Evolutionary conservation across 2,113 vertebrate species (phyloP).

Genomic region (Alaudala cheleensis): DNA sequence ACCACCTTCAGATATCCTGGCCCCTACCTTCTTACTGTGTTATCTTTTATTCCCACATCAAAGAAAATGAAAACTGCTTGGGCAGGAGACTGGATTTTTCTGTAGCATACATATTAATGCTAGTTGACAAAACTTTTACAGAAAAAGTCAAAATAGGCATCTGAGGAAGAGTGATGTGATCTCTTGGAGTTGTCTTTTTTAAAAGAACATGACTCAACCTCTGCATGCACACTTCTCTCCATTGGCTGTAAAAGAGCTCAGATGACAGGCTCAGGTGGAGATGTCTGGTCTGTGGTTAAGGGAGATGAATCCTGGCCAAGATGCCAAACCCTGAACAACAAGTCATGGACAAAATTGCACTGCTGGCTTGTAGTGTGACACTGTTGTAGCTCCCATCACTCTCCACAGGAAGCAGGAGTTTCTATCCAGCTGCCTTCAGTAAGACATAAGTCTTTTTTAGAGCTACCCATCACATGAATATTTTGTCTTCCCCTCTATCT

Average conservation of each 20-base stretch:
- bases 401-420: neutral
- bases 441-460: neutral
- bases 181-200: neutral
- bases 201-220: neutral
- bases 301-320: neutral
- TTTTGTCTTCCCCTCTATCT: neutral
- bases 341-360: neutral
- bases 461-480: neutral
- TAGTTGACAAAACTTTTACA: neutral
- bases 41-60: neutral
- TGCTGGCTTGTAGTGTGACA: fast-evolving
- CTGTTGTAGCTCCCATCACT: neutral
- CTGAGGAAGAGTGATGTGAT: neutral
- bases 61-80: neutral
- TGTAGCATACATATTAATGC: neutral
- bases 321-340: neutral
- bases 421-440: neutral
- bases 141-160: neutral
- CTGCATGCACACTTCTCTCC: neutral
- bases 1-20: neutral
- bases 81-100: neutral
- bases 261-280: neutral
- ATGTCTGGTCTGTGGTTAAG: neutral
- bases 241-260: neutral
- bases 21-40: neutral